phyloP scores from a whole-genome alignment of 1,140 invertebrate species.

The Listronotus bonariensis region DNA sequence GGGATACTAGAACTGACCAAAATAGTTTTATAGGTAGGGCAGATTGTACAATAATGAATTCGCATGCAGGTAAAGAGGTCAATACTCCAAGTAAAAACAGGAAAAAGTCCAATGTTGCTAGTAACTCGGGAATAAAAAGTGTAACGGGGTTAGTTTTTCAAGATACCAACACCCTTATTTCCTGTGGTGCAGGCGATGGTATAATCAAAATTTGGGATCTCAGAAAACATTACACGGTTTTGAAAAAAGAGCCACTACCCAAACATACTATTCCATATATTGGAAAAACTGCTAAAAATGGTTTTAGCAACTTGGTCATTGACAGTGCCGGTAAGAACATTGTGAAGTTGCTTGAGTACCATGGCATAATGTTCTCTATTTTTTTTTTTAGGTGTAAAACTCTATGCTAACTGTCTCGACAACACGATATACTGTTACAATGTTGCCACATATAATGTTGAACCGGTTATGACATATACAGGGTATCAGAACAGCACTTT shows the following conservation, averaged over 20 bases:
- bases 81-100: constrained; percentile 40
- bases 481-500: constrained; percentile 79
- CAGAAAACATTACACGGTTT: constrained; percentile 74
- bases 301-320: constrained; percentile 78
- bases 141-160: constrained; percentile 82
- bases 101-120: constrained; percentile 29
- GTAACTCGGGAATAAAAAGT: constrained; percentile 56
- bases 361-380: constrained; percentile 14
- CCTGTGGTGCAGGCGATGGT: constrained; percentile 82
- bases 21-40: constrained; percentile 42
- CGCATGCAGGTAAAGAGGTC: constrained; percentile 44
- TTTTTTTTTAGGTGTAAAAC: constrained; percentile 55
- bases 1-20: constrained; percentile 72
- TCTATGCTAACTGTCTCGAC: constrained; percentile 88
- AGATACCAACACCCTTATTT: constrained; percentile 75
- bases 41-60: constrained; percentile 52
- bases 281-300: constrained; percentile 69
- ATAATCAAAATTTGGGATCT: constrained; percentile 88
- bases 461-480: constrained; percentile 66
- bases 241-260: constrained; percentile 71
- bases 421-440: constrained; percentile 85
- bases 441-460: constrained; percentile 68
- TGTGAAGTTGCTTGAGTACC: not conserved
- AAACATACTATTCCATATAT: constrained; percentile 73
- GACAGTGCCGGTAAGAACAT: constrained; percentile 60